Evolutionary conservation across 2,888 invertebrate genomes (phyloP), one percentile per base, ranked within the genome.

Genomic region (Drosophila lacicola): DNA sequence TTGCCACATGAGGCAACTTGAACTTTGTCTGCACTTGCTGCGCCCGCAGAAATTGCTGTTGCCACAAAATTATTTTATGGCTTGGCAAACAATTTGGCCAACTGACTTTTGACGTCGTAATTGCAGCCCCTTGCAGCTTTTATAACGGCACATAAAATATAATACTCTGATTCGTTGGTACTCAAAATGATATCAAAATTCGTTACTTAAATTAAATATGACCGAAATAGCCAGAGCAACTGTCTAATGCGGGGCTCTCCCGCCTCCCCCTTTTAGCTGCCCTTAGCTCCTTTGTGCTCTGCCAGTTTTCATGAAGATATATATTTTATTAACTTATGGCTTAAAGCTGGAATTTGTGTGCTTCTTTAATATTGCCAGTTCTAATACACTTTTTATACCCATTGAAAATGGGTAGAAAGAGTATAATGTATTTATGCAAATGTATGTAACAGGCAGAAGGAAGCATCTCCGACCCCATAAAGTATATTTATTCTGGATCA

Each of bases 41-140:
- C 25, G 46, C 21, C 36, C 37, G 62, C 50, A 34, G 21, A 54
- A 45, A 77, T 57, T 74, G 64, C 46, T 62, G 63, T 56, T 68
- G 66, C 74, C 70, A 74, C 68, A 71, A 78, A 79, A 78, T 79
- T 71, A 74, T 81, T 79, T 81, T 78, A 81, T 62, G 65, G 69
- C 80, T 78, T 78, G 66, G 66, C 56, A 65, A 79, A 74, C 74
- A 78, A 76, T 70, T 77, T 76, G 70, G 74, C 70, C 61, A 62
- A 19, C 51, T 53, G 76, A 74, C 64, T 78, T 61, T 69, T 57
- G 56, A 57, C 21, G 41, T 25, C 55, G 58, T 73, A 68, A 68
- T 75, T 75, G 73, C 68, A 74, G 56, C 13, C 56, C 14, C 65
- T 53, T 50, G 46, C 41, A 37, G 19, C 53, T 19, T 9, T 39